Evolutionary conservation across 2,113 vertebrate genomes (phyloP), one percentile per base, ranked within the genome.

Genomic region (Salvelinus alpinus): DNA sequence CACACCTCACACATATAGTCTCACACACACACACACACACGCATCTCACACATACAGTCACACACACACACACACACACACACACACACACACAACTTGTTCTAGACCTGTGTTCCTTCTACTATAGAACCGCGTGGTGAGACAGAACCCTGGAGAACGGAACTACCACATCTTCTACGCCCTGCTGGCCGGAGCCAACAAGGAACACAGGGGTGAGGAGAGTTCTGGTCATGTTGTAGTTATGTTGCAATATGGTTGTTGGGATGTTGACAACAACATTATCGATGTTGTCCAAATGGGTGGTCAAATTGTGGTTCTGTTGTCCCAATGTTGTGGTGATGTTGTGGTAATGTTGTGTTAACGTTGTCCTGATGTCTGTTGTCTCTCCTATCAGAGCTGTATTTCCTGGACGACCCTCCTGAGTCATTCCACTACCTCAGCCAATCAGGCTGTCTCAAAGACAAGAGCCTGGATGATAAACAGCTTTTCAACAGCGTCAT

Each of bases 81-180:
- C n/a, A 65, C 0, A 12, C 13, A 54, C 16, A 54, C 13, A 57
- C 3, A 57, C 13, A 57, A 57, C 51, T 18, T 25, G 24, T 51
- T 74, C 69, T 81, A 57, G 38, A 72, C 38, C 64, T 71, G 68
- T 78, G 34, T 57, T 51, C n/a, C 71, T 18, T 70, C 25, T 82
- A 54, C 87, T 92, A 60, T 88, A 97, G 96, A 97, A 96, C 80
- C 95, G 96, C 54, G 96, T 97, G 79, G 96, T 96, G 8, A 93
- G 96, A 75, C 96, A 97, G 89, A 96, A 96, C 82, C 95, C 94
- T 0, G 95, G 95, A 67, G 96, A 97, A 90, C 87, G 96, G 80
- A 97, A 96, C 88, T 97, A 95, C 84, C 96, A 97, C 89, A 95
- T 97, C 79, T 97, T 97, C 89, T 97, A 97, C 29, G 95, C 95